These are phyloP conservation scores for Diadromus collaris DNA, from an alignment of 2,888 invertebrate species.

Conservation along the genomic window DNA sequence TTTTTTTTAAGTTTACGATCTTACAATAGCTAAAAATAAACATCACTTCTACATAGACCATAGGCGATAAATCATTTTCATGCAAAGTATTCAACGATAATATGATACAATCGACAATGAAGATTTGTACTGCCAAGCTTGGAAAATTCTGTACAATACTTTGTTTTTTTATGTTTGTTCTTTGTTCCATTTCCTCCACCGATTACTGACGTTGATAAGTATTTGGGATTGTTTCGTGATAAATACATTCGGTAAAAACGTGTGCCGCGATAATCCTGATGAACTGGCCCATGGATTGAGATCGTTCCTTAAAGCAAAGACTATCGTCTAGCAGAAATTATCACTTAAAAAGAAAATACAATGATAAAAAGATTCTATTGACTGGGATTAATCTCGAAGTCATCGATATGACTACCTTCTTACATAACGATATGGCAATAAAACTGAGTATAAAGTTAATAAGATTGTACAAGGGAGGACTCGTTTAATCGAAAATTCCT, in stretches of 20 bases:
- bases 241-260: slow-evolving; percentile 39
- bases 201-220: slow-evolving; percentile 42
- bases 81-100: slow-evolving; percentile 32
- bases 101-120: slow-evolving; percentile 33
- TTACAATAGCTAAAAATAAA: slow-evolving; percentile 20
- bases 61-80: slow-evolving; percentile 14
- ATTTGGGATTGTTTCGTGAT: slow-evolving; percentile 32
- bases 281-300: slow-evolving; percentile 47
- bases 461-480: slow-evolving; percentile 42
- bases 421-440: slow-evolving; percentile 26
- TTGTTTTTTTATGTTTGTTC: not conserved
- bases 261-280: slow-evolving; percentile 43
- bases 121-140: slow-evolving; percentile 35
- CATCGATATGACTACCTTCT: slow-evolving; percentile 21
- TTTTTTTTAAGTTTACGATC: slow-evolving; percentile 17
- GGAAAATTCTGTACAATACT: slow-evolving; percentile 51
- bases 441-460: slow-evolving; percentile 42
- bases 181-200: slow-evolving; percentile 24
- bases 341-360: slow-evolving; percentile 9
- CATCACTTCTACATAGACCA: slow-evolving; percentile 4
- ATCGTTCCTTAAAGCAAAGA: slow-evolving; percentile 49
- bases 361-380: not conserved
- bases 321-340: slow-evolving; percentile 21
- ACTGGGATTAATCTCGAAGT: slow-evolving; percentile 18
- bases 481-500: slow-evolving; percentile 1